Conservation (phyloP, 2,888 invertebrate genomes). For the Standfussiana lucernea region DNA sequence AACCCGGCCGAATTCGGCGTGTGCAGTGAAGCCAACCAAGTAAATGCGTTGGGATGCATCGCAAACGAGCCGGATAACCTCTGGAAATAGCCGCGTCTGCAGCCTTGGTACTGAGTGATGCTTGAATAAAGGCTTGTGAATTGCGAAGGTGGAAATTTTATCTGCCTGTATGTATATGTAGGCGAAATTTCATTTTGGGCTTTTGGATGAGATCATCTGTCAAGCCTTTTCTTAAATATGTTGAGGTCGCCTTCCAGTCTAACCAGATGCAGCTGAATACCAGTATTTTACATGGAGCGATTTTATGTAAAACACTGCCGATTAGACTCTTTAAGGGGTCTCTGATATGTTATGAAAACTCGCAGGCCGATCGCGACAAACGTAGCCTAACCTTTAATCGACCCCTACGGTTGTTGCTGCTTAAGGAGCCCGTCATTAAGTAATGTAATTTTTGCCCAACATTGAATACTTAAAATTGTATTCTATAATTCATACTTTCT, state of each 20-base stretch:
- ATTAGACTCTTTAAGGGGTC: neutral
- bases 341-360: neutral
- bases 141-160: neutral
- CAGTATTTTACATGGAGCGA: neutral
- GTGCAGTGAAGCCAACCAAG: conserved; percentile 48
- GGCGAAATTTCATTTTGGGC: neutral
- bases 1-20: conserved; percentile 44
- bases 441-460: neutral
- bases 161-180: too few relatives aligned
- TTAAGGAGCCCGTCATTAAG: neutral
- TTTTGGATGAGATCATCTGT: neutral
- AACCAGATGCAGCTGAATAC: neutral
- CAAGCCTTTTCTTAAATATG: neutral
- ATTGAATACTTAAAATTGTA: neutral
- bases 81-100: conserved; percentile 52
- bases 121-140: conserved; percentile 17
- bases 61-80: conserved; percentile 64
- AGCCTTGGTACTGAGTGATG: conserved; percentile 37
- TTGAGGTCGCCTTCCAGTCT: neutral
- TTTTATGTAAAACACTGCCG: neutral
- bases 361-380: neutral
- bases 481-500: neutral
- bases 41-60: conserved; percentile 59
- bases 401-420: neutral
- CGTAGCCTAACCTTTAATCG: neutral